These are phyloP conservation scores for Stegodyphus dumicola DNA, from an alignment of 1,140 invertebrate genomes.

Conservation along the genomic window DNA sequence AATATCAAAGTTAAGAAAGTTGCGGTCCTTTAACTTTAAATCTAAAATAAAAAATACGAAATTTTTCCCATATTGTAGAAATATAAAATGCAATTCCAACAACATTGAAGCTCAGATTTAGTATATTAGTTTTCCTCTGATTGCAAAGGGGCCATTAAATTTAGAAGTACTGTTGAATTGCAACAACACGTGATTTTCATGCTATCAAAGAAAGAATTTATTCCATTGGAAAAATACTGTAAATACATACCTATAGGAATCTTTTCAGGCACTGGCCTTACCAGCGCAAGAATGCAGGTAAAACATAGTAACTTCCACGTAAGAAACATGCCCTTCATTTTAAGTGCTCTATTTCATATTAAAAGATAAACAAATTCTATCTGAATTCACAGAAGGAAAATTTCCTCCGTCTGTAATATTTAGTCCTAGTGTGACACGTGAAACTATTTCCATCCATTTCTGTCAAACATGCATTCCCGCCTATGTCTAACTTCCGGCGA, in stretches of 20 bases:
- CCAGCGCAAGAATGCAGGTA: constrained; percentile 58
- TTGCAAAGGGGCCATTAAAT: no score
- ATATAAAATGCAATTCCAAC: no score
- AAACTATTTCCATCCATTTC: background rate
- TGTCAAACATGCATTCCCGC: background rate
- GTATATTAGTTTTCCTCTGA: no score
- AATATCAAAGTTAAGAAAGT: no score
- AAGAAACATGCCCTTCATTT: constrained; percentile 60
- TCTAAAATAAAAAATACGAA: no score
- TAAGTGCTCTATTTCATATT: constrained; percentile 43
- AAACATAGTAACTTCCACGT: constrained; percentile 58
- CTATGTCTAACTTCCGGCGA: background rate
- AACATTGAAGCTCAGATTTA: no score
- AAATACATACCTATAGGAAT: constrained; percentile 59
- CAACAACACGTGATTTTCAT: no score
- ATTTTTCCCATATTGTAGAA: no score
- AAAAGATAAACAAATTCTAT: constrained; percentile 3
- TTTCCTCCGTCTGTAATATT: background rate
- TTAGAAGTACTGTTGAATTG: no score
- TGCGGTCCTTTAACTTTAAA: no score
- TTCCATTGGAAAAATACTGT: background rate
- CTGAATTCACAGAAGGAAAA: background rate
- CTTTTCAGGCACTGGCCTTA: constrained; percentile 60
- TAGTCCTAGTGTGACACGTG: background rate
- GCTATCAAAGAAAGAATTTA: no score